Base-by-base conservation (phyloP, 2,113 vertebrate genomes). In the Spermophilus dauricus region DNA sequence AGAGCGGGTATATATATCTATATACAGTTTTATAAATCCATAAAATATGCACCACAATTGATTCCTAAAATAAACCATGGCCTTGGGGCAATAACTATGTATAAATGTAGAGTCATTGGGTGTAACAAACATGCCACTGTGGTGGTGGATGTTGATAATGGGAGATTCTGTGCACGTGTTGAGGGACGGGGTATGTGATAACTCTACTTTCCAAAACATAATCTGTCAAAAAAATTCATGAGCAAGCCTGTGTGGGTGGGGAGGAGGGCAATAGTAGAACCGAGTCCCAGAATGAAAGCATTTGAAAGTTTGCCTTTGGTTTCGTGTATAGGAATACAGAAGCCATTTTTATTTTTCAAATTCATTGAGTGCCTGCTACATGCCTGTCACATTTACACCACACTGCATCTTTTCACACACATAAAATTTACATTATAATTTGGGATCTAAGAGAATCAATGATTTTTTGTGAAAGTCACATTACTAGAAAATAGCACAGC, bases 81-180 rank as follows among this genome's bases (percentile, higher is more conserved):
- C 32, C 58, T 83, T n/a, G 45, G 32, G 48, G 42, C 37, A 24
- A 81, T 1, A 85, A 86, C 28, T 5, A 13, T 3, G 30, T 0
- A 17, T 67, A 32, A 37, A 1, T 16, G 5, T 5, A 28, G 39
- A 0, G 8, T 67, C 6, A 53, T 70, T 2, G 0, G 1, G 13
- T 67, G 18, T 80, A 69, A 87, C 61, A 67, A 51, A 67, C 9
- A 8, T 4, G 48, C 34, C 18, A 45, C 30, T 20, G 14, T 56
- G 18, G 9, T 42, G 32, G n/a, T 20, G 3, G 53, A 37, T 48
- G 26, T 16, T 69, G 67, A 22, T 51, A 73, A 85, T 32, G 18
- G 24, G 32, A 67, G 67, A 9, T 45, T 5, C 69, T 56, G 3
- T 39, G 58, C 4, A 39, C 1, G 3, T 22, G 45, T 17, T 6